phyloP scores from a whole-genome alignment of 2,888 invertebrate genomes.

The Melinaea menophilus region DNA sequence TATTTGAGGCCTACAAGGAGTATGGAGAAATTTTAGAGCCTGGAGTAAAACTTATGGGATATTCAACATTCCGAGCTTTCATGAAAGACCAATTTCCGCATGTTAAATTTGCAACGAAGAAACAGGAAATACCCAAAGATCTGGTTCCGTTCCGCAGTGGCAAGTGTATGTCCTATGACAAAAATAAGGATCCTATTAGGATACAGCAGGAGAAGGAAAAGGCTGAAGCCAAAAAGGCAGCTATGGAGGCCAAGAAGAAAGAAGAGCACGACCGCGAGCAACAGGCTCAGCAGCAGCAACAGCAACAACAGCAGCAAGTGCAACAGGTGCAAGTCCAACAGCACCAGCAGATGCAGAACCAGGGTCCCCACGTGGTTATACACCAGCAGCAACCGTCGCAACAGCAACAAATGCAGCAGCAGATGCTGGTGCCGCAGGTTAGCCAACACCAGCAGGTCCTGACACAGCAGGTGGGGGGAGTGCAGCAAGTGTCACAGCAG shows the following conservation, averaged over 20 bases:
- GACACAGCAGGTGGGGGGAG: conserved; percentile 62
- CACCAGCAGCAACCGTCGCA: conserved; percentile 61
- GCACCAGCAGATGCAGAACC: conserved; percentile 65
- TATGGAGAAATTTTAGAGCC: conserved; percentile 84
- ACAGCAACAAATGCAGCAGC: conserved; percentile 66
- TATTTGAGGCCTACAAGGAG: conserved; percentile 86
- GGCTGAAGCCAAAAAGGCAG: conserved; percentile 72
- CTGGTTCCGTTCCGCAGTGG: conserved; percentile 74
- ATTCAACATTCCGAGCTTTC: conserved; percentile 87
- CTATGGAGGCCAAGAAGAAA: conserved; percentile 72
- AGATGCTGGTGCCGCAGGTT: conserved; percentile 72
- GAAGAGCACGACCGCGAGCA: conserved; percentile 70
- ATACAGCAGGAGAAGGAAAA: conserved; percentile 73
- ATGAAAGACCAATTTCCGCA: conserved; percentile 90
- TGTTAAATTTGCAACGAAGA: conserved; percentile 83
- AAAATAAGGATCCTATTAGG: conserved; percentile 72
- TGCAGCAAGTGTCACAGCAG: conserved; percentile 68
- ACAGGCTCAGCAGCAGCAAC: conserved; percentile 58
- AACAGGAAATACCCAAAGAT: conserved; percentile 69
- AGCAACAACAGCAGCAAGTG: conserved; percentile 63
- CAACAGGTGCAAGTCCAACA: conserved; percentile 67
- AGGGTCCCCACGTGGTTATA: conserved; percentile 63
- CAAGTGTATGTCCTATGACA: conserved; percentile 75
- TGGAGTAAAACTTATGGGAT: conserved; percentile 86
- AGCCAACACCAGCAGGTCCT: conserved; percentile 74